Evolutionary conservation across 2,113 vertebrate species (phyloP).

Genomic region (Notechis scutatus): DNA sequence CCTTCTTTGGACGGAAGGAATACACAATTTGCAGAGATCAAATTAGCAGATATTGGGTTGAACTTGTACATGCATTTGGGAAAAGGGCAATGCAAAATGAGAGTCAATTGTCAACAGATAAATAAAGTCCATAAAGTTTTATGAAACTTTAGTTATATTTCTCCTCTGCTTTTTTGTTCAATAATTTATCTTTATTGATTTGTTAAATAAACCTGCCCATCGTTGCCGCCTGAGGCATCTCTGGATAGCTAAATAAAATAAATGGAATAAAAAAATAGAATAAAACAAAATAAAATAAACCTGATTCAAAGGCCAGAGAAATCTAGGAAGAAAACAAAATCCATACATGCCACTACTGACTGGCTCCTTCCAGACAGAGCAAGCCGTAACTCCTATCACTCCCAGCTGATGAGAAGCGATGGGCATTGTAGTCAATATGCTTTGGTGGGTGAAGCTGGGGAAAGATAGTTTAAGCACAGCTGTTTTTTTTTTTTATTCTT

Average conservation of each 20-base stretch:
- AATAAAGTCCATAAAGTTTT: neutral
- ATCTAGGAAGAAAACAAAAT: neutral
- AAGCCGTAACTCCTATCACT: neutral
- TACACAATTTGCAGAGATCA: neutral
- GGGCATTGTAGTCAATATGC: neutral
- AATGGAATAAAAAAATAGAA: neutral
- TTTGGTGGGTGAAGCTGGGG: neutral
- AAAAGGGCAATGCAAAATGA: neutral
- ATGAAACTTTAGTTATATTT: neutral
- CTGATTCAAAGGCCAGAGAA: neutral
- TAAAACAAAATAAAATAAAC: neutral
- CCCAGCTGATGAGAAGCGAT: neutral
- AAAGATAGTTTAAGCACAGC: neutral
- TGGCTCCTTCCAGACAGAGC: neutral
- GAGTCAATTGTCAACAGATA: neutral
- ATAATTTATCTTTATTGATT: neutral
- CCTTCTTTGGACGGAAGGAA: neutral
- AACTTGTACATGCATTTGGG: neutral
- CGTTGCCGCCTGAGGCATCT: neutral
- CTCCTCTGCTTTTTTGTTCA: neutral
- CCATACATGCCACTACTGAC: no score
- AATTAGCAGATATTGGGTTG: neutral
- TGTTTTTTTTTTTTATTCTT: neutral
- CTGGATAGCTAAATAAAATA: neutral
- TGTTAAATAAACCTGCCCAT: neutral